Base-by-base conservation (phyloP, 2,797 vertebrate species). In the Mus caroli region DNA sequence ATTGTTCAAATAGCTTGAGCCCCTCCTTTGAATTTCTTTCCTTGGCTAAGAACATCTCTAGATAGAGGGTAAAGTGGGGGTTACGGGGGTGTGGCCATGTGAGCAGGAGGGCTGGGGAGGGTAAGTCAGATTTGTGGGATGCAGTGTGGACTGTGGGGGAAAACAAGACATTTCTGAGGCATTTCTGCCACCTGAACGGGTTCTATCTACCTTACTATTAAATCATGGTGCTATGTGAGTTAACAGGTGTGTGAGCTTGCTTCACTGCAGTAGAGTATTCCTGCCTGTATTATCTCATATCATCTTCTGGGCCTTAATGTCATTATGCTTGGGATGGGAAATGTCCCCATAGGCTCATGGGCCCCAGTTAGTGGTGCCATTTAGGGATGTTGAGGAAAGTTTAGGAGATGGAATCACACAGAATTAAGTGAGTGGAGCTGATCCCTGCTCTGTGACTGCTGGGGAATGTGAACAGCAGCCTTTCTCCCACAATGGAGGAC, bases 1-100 rank as follows among this genome's bases (percentile, higher is more conserved):
- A 40, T 82, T 9, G 86, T 37, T 37, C 34, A 71, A 78, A 85
- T 62, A 92, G 37, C 19, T 62, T 20, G 54, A 95, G 85, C 82
- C 2, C 2, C 31, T 64, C 88, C 80, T 76, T 73, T 56, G 67
- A 73, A 40, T 87, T 24, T 28, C 56, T 75, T 75, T 73, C 8
- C 24, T 88, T 80, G 67, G 46, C 80, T 40, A 92, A 91, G 54
- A 76, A 87, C 69, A 13, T 82, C 34, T 79, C 40, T 92, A 50
- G 15, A 6, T 60, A 52, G 13, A 87, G 26, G 50, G 50, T 34
- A 46, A 87, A 87, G 40, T 37, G 37, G 31, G 28, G 46, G 1
- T 73, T 4, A 62, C 64, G 52, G 26, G 2, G 1, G 0, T 4
- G 58, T 34, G 50, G 56, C 2, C 43, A 6, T 31, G 2, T 34